Conservation (phyloP, 1,140 invertebrate species). For the Ceratosolen fusciceps region DNA sequence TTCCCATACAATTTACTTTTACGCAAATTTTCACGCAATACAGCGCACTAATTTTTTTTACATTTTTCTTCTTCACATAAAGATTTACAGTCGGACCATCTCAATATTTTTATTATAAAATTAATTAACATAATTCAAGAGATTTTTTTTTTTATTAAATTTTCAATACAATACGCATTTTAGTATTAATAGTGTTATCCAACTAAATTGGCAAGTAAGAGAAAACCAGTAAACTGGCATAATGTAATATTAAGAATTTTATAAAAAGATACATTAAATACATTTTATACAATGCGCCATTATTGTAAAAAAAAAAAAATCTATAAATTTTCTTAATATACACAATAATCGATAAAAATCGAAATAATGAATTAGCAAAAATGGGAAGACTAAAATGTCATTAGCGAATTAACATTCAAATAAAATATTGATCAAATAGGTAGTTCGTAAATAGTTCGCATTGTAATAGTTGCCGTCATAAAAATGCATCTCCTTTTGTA, state of each 20-base stretch:
- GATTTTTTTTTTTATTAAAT: too few relatives aligned
- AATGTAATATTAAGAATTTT: conserved; percentile 26
- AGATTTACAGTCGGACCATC: too few relatives aligned
- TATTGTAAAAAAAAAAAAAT: conserved; percentile 5
- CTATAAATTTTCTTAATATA: conserved; percentile 9
- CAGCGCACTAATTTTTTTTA: too few relatives aligned
- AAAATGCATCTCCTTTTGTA: conserved; percentile 58
- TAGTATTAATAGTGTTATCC: too few relatives aligned
- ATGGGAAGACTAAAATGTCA: conserved; percentile 5
- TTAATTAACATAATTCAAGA: too few relatives aligned
- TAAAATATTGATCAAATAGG: conserved; percentile 13
- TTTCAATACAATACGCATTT: neutral
- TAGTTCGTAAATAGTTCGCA: conserved; percentile 28
- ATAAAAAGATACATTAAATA: conserved; percentile 8
- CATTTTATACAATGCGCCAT: conserved; percentile 17
- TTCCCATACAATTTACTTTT: too few relatives aligned
- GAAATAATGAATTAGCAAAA: neutral
- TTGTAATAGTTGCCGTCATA: conserved; percentile 34
- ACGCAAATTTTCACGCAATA: too few relatives aligned
- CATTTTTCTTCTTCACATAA: too few relatives aligned
- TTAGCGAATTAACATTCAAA: conserved; percentile 20
- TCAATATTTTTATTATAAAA: too few relatives aligned
- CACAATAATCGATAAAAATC: conserved; percentile 2
- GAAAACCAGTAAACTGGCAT: too few relatives aligned
- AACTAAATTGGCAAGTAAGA: too few relatives aligned